These are phyloP conservation scores for Cochlearius cochlearius DNA, from an alignment of 2,113 vertebrate species.

Conservation along the genomic window DNA sequence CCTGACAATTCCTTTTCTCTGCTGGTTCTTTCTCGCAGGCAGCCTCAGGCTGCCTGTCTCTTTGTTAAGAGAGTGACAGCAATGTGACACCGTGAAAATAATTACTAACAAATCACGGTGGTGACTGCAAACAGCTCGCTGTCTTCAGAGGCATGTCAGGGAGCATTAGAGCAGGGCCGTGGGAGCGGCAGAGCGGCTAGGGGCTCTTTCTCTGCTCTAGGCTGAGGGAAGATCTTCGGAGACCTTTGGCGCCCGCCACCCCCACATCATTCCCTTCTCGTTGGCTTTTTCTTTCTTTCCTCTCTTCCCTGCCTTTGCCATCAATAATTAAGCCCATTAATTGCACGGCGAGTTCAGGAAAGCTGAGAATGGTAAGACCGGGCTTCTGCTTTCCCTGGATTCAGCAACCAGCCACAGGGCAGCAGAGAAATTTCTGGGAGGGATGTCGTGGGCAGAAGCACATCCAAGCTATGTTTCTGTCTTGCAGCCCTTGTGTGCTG, in stretches of 20 bases:
- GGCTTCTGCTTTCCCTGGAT: background rate
- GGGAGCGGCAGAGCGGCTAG: conserved; percentile 52
- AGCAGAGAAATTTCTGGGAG: background rate
- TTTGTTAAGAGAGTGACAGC: conserved; percentile 96
- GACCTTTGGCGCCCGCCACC: conserved; percentile 40
- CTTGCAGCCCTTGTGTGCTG: background rate
- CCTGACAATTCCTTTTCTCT: conserved; percentile 76
- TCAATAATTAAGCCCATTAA: conserved; percentile 47
- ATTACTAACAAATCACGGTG: conserved; percentile 99
- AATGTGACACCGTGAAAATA: conserved; percentile 99
- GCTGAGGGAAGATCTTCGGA: conserved; percentile 34
- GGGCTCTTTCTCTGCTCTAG: conserved; percentile 46
- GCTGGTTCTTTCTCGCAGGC: conserved; percentile 78
- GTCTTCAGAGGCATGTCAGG: conserved; percentile 97
- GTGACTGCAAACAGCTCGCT: conserved; percentile 98
- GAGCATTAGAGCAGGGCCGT: conserved; percentile 91
- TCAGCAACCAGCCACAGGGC: background rate
- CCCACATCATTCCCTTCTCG: background rate
- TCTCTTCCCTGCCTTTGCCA: conserved; percentile 10
- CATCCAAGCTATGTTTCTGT: background rate
- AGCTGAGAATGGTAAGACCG: background rate
- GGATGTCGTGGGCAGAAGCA: background rate
- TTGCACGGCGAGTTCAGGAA: conserved; percentile 6
- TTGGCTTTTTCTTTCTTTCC: conserved; percentile 10
- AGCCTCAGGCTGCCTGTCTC: conserved; percentile 84